Evolutionary conservation across 2,797 vertebrate genomes (phyloP).

Genomic region (Pygocentrus nattereri): DNA sequence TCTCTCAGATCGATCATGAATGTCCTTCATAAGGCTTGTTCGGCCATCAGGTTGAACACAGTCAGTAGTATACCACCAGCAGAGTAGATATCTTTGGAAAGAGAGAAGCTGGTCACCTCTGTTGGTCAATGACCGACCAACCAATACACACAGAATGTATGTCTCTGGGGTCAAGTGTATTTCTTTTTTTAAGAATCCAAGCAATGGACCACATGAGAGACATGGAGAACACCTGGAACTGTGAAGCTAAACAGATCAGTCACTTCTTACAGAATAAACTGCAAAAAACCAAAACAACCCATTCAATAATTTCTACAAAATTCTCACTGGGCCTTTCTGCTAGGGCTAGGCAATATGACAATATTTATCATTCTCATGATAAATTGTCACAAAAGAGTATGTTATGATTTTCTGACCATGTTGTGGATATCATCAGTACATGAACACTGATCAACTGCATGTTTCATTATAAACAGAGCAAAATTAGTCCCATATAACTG

Average conservation of each 20-base stretch:
- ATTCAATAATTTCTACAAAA: conserved; percentile 29
- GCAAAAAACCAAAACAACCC: neutral
- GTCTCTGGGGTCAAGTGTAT: neutral
- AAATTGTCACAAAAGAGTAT: too few species aligned
- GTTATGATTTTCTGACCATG: too few species aligned
- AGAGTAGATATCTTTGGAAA: neutral
- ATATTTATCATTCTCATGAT: too few species aligned
- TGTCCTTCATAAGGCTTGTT: neutral
- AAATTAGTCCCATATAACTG: too few species aligned
- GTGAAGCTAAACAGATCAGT: conserved; percentile 1
- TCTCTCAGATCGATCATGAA: neutral
- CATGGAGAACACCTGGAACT: neutral
- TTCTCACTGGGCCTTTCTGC: conserved; percentile 31
- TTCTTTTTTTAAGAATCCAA: neutral
- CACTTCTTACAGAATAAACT: conserved; percentile 10
- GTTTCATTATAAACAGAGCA: too few species aligned
- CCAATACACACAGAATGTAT: conserved; percentile 24
- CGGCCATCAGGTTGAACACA: neutral
- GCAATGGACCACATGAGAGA: neutral
- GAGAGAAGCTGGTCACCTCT: neutral
- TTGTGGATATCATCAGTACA: too few species aligned
- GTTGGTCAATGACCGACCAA: conserved; percentile 11
- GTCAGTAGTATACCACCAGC: neutral
- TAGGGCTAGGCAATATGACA: too few species aligned
- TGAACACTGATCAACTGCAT: too few species aligned